phyloP scores from a whole-genome alignment of 2,113 vertebrate species.

The Numenius arquata region DNA sequence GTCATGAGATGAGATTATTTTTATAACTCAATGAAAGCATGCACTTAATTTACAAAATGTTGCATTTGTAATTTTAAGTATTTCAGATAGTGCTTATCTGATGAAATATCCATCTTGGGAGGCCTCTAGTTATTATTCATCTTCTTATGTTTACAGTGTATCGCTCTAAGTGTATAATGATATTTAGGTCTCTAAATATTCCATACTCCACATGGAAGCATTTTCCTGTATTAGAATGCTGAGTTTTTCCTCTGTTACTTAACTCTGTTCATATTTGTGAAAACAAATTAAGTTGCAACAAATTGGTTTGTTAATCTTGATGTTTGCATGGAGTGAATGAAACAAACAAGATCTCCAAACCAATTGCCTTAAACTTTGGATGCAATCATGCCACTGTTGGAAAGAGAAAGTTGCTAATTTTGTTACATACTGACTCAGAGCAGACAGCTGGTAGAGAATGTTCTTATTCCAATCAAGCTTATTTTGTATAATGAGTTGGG shows the following conservation, averaged over 20 bases:
- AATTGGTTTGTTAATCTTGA: conserved; percentile 62
- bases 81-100: neutral
- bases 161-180: neutral
- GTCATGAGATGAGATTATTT: neutral
- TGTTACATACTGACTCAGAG: conserved; percentile 63
- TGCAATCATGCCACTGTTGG: conserved; percentile 60
- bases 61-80: neutral
- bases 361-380: conserved; percentile 63
- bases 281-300: conserved; percentile 62
- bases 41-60: neutral
- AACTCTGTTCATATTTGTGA: conserved; percentile 53
- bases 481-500: conserved; percentile 65
- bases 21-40: neutral
- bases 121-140: neutral
- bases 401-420: conserved; percentile 68
- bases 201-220: neutral
- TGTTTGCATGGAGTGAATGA: conserved; percentile 53
- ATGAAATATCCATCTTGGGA: neutral
- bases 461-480: conserved; percentile 68
- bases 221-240: neutral
- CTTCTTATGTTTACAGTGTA: neutral
- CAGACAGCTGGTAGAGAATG: conserved; percentile 67
- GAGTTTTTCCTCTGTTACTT: conserved; percentile 27
- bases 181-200: neutral
- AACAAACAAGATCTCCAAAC: conserved; percentile 63